Conservation (phyloP, 2,888 invertebrate species). For the Latrodectus hesperus region DNA sequence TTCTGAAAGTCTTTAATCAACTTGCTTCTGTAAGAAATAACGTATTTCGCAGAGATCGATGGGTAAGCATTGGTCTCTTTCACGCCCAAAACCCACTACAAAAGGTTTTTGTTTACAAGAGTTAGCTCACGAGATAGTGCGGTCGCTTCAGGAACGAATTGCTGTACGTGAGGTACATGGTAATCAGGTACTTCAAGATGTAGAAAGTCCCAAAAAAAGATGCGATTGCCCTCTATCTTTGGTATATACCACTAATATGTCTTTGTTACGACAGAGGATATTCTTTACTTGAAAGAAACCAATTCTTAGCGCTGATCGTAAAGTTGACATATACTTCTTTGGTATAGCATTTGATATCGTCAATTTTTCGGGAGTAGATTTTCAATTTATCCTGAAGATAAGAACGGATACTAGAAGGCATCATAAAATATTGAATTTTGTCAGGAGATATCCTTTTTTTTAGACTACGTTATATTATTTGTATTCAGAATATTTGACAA, state of each 20-base stretch:
- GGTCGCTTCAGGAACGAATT: constrained; percentile 67
- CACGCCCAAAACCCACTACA: constrained; percentile 51
- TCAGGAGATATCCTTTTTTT: constrained; percentile 14
- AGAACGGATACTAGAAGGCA: constrained; percentile 37
- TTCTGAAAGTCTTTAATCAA: constrained; percentile 67
- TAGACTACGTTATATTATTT: not conserved
- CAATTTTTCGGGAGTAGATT: constrained; percentile 32
- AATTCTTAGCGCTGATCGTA: constrained; percentile 57
- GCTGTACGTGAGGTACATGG: constrained; percentile 65
- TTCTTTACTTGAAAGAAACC: constrained; percentile 47
- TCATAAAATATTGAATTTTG: constrained; percentile 37
- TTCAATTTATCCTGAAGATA: constrained; percentile 49
- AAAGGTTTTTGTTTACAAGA: constrained; percentile 65
- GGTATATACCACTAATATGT: constrained; percentile 60
- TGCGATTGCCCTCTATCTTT: constrained; percentile 54
- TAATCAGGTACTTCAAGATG: constrained; percentile 56
- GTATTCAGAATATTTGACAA: not conserved
- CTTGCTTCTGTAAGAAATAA: constrained; percentile 66
- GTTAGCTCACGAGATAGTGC: constrained; percentile 64
- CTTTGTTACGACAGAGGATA: constrained; percentile 58
- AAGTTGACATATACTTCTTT: constrained; percentile 41
- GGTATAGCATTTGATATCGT: constrained; percentile 42
- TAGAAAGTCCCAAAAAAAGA: constrained; percentile 33
- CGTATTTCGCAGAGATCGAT: constrained; percentile 55
- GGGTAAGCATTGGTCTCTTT: constrained; percentile 50